Evolutionary conservation across 2,797 vertebrate species (phyloP).

Genomic region (Melanotaenia trifasciata): DNA sequence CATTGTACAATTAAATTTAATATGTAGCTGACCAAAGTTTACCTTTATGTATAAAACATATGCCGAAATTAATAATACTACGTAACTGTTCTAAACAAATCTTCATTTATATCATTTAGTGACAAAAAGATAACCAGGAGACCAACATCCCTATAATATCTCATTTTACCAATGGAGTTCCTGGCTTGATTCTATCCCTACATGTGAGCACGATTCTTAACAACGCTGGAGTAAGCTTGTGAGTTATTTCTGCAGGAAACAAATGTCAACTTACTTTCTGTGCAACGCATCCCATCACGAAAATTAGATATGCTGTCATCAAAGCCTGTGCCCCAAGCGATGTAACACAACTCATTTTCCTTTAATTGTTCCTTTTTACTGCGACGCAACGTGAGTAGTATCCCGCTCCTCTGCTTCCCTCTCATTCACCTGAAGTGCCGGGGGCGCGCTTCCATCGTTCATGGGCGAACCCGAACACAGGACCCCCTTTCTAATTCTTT

Average conservation of each 20-base stretch:
- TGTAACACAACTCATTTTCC: conserved; percentile 74
- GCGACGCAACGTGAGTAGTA: conserved; percentile 66
- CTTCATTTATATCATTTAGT: not conserved
- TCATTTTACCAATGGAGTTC: conserved; percentile 33
- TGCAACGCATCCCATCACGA: conserved; percentile 79
- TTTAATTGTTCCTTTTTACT: conserved; percentile 56
- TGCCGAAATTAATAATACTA: conserved; percentile 28
- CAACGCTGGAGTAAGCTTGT: conserved; percentile 38
- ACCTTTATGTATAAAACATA: not conserved
- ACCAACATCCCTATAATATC: conserved; percentile 42
- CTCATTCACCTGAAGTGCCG: conserved; percentile 83
- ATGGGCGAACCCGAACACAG: conserved; percentile 62
- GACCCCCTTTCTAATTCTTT: conserved; percentile 15
- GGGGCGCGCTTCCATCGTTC: conserved; percentile 83
- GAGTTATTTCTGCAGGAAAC: conserved; percentile 36
- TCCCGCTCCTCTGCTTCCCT: conserved; percentile 75
- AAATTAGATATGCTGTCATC: conserved; percentile 78
- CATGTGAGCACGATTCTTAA: conserved; percentile 43
- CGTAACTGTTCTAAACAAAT: not conserved
- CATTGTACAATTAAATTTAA: conserved; percentile 23
- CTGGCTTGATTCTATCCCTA: conserved; percentile 15
- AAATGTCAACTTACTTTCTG: conserved; percentile 83
- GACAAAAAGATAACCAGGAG: not conserved
- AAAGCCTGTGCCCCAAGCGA: conserved; percentile 72
- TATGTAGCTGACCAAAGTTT: not conserved